Evolutionary conservation across 2,888 invertebrate species (phyloP).

Genomic region (Amphipyra tragopoginis): DNA sequence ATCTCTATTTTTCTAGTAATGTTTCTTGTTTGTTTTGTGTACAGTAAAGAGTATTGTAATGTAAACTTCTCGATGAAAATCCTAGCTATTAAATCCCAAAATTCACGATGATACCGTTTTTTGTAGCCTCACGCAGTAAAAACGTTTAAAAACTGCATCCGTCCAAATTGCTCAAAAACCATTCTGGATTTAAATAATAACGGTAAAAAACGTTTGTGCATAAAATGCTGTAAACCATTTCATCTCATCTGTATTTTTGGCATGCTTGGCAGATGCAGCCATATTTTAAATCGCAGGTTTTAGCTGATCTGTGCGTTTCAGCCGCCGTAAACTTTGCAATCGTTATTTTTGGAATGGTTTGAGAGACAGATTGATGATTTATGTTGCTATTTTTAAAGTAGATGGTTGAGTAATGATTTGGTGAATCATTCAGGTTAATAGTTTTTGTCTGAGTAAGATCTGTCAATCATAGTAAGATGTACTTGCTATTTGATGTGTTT

Average conservation of each 20-base stretch:
- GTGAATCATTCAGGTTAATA: constrained; percentile 2
- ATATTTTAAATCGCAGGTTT: constrained; percentile 5
- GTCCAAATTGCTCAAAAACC: constrained; percentile 17
- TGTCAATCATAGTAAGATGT: constrained; percentile 17
- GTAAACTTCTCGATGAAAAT: too few species aligned
- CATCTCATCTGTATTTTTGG: constrained; percentile 18
- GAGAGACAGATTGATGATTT: constrained; percentile 5
- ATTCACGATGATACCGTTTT: too few species aligned
- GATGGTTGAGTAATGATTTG: constrained; percentile 5
- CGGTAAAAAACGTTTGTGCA: constrained; percentile 4
- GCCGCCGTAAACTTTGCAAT: neutral
- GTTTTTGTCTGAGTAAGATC: constrained; percentile 2
- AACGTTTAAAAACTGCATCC: constrained; percentile 12
- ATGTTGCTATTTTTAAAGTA: constrained; percentile 7
- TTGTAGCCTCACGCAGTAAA: neutral
- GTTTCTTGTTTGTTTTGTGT: too few species aligned
- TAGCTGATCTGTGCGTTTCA: neutral
- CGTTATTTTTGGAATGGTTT: constrained; percentile 6
- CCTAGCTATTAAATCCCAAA: too few species aligned
- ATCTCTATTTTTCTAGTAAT: too few species aligned
- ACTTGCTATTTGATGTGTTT: constrained; percentile 13
- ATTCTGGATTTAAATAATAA: constrained; percentile 34
- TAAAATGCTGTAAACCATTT: constrained; percentile 2
- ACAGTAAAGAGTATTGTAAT: too few species aligned
- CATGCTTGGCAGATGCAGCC: neutral